Base-by-base conservation (phyloP, 2,888 invertebrate genomes). In the Cinara cedri region DNA sequence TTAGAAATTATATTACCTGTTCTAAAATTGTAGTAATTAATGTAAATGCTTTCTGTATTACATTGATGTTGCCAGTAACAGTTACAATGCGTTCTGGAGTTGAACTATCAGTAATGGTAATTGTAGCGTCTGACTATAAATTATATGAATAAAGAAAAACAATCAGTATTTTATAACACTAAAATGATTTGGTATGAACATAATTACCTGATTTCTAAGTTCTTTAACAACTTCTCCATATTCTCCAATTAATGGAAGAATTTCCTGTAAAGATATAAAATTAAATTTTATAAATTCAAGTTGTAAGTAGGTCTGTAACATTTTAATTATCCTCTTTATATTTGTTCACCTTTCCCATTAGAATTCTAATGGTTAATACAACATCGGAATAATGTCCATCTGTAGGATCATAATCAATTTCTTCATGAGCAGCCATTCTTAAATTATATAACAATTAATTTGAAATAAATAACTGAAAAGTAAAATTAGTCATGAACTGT, bases 21-120 rank as follows among this genome's bases (percentile, higher is more conserved):
- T 99, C 98, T 87, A 99, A 97, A 88, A 99, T 98, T 89, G 96
- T 96, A 90, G 97, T 98, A 87, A 99, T 98, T 88, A 99, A 92
- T 85, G 96, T 94, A 88, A 99, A 98, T 83, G 98, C 98, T 89
- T 97, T 96, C 89, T 95, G 96, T 87, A 99, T 98, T 85, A 96
- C 94, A 87, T 93, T 95, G 86, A 96, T 95, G 86, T 95, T 94
- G 84, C 99, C 99, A 83, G 98, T 98, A 84, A 99, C 96, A 83
- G 98, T 98, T 84, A 99, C 98, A 87, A 99, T 98, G 84, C 99
- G 91, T 87, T 99, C 99, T 81, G 98, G 98, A 89, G 97, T 98
- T 74, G 98, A 97, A 83, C 98, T 98, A 89, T 99, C 99, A 83
- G 98, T 98, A 88, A 99, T 99, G 90, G 98, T 98, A 87, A 99